Evolutionary conservation across 2,888 invertebrate genomes (phyloP).

Genomic region (Deilephila porcellus): DNA sequence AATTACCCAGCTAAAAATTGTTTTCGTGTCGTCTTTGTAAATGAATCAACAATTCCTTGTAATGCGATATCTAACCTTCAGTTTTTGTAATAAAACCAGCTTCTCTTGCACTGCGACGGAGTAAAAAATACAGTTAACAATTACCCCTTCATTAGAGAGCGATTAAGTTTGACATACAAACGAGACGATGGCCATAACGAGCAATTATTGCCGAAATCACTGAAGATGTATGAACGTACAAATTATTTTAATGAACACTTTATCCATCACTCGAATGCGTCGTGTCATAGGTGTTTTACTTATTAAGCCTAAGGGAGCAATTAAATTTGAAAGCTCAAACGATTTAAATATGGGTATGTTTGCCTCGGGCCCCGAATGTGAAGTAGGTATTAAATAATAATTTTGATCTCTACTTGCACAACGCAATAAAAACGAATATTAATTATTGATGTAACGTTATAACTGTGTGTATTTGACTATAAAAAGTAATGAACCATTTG

Average conservation of each 20-base stretch:
- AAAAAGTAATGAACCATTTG: neutral
- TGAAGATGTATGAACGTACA: conserved; percentile 28
- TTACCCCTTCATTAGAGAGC: neutral
- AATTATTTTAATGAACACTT: conserved; percentile 58
- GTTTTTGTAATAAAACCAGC: too few relatives aligned
- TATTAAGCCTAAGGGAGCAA: conserved; percentile 64
- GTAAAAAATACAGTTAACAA: conserved; percentile 3
- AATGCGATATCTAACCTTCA: too few relatives aligned
- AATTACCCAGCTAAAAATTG: too few relatives aligned
- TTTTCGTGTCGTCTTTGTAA: too few relatives aligned
- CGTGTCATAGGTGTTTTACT: conserved; percentile 55
- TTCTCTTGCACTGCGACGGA: neutral
- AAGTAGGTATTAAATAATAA: conserved; percentile 5
- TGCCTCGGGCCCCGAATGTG: conserved; percentile 12
- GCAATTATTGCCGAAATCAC: conserved; percentile 34
- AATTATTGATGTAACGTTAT: neutral
- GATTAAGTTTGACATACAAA: conserved; percentile 24
- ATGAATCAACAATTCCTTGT: too few relatives aligned
- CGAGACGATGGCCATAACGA: conserved; percentile 35
- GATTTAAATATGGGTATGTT: conserved; percentile 51
- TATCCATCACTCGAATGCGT: conserved; percentile 57
- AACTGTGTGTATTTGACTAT: neutral
- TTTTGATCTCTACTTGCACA: conserved; percentile 1
- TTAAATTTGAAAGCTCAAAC: conserved; percentile 68
- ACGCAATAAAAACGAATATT: conserved; percentile 3